These are phyloP conservation scores for Diabrotica virgifera DNA, from an alignment of 1,140 invertebrate species.

Conservation along the genomic window DNA sequence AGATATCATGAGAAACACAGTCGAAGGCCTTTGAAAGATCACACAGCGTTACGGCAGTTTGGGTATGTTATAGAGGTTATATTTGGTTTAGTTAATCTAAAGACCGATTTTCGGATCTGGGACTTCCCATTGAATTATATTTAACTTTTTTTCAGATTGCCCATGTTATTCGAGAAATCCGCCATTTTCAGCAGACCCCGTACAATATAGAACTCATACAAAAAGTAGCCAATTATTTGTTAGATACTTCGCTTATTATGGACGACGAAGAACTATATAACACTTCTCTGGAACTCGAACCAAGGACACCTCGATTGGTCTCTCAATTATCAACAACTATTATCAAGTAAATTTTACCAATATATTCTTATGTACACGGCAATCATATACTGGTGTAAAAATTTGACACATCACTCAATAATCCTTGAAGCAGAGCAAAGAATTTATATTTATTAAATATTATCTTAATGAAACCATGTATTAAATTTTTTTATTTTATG, in stretches of 20 bases:
- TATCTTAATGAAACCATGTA: too few relatives aligned
- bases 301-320: slow-evolving; percentile 59
- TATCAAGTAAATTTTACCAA: slow-evolving; percentile 7
- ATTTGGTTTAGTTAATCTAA: too few relatives aligned
- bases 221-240: slow-evolving; percentile 78
- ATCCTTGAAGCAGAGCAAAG: too few relatives aligned
- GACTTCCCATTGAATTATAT: too few relatives aligned
- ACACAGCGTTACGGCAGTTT: too few relatives aligned
- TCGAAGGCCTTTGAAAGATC: too few relatives aligned
- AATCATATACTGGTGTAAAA: background rate
- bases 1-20: too few relatives aligned
- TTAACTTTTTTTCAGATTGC: slow-evolving; percentile 71
- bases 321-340: slow-evolving; percentile 25
- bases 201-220: slow-evolving; percentile 86
- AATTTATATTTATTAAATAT: too few relatives aligned
- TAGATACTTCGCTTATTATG: slow-evolving; percentile 73
- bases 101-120: too few relatives aligned
- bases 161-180: slow-evolving; percentile 89
- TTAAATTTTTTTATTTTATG: too few relatives aligned
- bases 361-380: background rate
- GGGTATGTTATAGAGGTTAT: too few relatives aligned
- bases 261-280: slow-evolving; percentile 83
- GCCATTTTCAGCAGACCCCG: slow-evolving; percentile 88
- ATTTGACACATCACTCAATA: too few relatives aligned
- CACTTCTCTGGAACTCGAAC: slow-evolving; percentile 81